phyloP scores from a whole-genome alignment of 2,797 vertebrate genomes.

The Chromobotia macracanthus region DNA sequence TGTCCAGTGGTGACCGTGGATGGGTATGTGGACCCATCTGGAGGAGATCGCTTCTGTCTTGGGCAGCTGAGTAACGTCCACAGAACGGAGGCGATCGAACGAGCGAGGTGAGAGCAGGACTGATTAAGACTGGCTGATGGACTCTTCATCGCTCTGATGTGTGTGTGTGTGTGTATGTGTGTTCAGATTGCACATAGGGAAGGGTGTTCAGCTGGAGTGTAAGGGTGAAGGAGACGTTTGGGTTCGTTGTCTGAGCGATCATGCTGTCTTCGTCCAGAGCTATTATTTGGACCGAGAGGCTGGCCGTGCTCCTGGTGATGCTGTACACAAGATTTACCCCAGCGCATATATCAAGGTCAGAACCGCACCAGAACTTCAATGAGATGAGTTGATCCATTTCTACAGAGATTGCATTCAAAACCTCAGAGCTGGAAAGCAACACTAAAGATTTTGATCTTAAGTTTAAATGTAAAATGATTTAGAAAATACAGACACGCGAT shows the following conservation, averaged over 20 bases:
- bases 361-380: neutral
- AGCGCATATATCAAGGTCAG: slow-evolving; percentile 95
- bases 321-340: slow-evolving; percentile 97
- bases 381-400: no score
- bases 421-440: no score
- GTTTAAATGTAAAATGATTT: no score
- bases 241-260: slow-evolving; percentile 95
- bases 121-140: no score
- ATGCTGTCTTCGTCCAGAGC: slow-evolving; percentile 96
- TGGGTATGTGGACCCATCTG: slow-evolving; percentile 96
- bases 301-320: slow-evolving; percentile 90
- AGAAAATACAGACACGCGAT: no score
- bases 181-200: slow-evolving; percentile 92
- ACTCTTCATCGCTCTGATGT: neutral
- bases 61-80: slow-evolving; percentile 98
- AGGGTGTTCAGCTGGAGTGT: slow-evolving; percentile 95
- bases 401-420: no score
- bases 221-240: slow-evolving; percentile 97
- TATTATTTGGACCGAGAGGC: slow-evolving; percentile 96
- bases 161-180: neutral
- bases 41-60: slow-evolving; percentile 95
- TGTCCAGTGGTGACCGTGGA: slow-evolving; percentile 96
- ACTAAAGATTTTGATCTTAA: no score
- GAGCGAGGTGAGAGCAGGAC: slow-evolving; percentile 82
- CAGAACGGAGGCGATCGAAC: slow-evolving; percentile 95